Conservation (phyloP, 1,140 invertebrate genomes). For the Anoplolepis gracilipes region DNA sequence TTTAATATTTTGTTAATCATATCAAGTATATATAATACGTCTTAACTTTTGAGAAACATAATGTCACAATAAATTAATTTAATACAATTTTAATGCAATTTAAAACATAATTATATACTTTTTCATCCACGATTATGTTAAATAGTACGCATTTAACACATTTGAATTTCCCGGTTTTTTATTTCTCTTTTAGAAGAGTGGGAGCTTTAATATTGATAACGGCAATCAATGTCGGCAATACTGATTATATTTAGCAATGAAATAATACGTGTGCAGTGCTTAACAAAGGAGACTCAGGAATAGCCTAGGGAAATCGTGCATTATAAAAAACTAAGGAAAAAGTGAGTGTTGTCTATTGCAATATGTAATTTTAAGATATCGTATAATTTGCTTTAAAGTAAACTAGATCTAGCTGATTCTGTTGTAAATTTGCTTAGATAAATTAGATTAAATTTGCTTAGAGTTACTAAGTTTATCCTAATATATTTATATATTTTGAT, state of each 20-base stretch:
- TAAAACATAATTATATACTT: not conserved
- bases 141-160: not conserved
- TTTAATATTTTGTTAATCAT: not conserved
- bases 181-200: not conserved
- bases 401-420: not conserved
- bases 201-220: not conserved
- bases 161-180: constrained; percentile 14
- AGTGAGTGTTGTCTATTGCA: not conserved
- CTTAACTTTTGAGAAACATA: not conserved
- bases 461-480: not conserved
- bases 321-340: not conserved
- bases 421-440: not conserved
- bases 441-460: not conserved
- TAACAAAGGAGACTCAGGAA: constrained; percentile 17
- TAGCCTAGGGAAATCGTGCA: not conserved
- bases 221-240: not conserved
- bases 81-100: not conserved
- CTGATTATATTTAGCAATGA: not conserved
- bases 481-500: not conserved
- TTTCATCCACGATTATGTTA: not conserved
- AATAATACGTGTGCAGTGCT: not conserved
- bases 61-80: not conserved
- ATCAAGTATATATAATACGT: not conserved
- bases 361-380: not conserved
- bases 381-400: not conserved